Evolutionary conservation across 2,113 vertebrate species (phyloP).

Genomic region (Dissostichus mawsoni): DNA sequence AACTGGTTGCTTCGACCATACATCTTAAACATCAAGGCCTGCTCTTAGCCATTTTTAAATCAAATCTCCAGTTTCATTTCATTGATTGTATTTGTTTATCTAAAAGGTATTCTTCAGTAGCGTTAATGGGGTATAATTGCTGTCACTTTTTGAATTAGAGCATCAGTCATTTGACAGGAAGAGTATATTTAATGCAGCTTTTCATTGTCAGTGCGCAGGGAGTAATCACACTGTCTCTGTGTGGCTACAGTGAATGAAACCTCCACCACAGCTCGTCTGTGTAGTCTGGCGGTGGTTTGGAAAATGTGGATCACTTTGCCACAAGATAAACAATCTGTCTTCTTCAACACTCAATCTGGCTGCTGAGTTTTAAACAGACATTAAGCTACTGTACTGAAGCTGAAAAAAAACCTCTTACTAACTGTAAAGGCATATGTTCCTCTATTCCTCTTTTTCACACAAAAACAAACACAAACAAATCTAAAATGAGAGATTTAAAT

Average conservation of each 20-base stretch:
- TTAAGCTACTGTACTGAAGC: neutral
- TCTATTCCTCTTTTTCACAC: neutral
- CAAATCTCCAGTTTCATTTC: neutral
- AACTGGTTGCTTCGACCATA: neutral
- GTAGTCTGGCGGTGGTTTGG: slow-evolving; percentile 20
- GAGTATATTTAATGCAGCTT: neutral
- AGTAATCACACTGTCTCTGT: slow-evolving; percentile 4
- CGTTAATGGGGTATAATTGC: neutral
- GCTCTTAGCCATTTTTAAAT: neutral
- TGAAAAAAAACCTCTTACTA: neutral
- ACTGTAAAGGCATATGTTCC: neutral
- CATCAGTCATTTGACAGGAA: slow-evolving; percentile 2
- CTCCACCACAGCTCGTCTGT: slow-evolving; percentile 4
- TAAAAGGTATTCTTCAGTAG: neutral
- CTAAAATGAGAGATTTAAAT: slow-evolving; percentile 38
- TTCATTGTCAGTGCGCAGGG: neutral
- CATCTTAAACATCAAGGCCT: neutral
- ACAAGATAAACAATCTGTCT: slow-evolving; percentile 16
- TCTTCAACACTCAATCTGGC: neutral
- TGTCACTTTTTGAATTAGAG: neutral
- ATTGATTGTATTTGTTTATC: neutral
- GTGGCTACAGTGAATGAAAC: neutral
- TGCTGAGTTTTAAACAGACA: slow-evolving; percentile 2
- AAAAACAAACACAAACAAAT: neutral
- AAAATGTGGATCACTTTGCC: neutral